phyloP scores from a whole-genome alignment of 2,888 invertebrate species.

The Halictus quadricinctus region DNA sequence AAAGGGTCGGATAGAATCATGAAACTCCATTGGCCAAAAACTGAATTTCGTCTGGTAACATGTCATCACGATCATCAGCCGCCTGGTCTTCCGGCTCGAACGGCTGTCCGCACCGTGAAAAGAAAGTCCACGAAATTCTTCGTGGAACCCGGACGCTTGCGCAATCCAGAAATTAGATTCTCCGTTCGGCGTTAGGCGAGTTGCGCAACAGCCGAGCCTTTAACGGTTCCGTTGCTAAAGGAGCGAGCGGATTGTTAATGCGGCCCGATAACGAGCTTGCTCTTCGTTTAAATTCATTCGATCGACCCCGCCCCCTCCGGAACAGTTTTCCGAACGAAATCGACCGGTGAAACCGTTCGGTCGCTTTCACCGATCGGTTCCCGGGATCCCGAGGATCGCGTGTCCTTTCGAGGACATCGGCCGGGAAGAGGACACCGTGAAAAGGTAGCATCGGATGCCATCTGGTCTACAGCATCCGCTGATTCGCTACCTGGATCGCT shows the following conservation, averaged over 20 bases:
- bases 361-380: conserved; percentile 12
- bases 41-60: not conserved
- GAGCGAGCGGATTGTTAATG: conserved; percentile 49
- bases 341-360: conserved; percentile 13
- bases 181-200: conserved; percentile 45
- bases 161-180: conserved; percentile 69
- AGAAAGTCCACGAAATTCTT: conserved; percentile 60
- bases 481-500: conserved; percentile 59
- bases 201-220: conserved; percentile 62
- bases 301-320: not conserved
- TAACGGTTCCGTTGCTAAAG: conserved; percentile 44
- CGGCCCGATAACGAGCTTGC: conserved; percentile 35
- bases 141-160: conserved; percentile 41
- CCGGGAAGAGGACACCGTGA: conserved; percentile 8
- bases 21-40: not conserved
- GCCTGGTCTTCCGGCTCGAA: not conserved
- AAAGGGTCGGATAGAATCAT: no score
- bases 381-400: not conserved
- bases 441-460: conserved; percentile 42
- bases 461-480: conserved; percentile 46
- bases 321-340: conserved; percentile 22
- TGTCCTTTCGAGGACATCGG: not conserved
- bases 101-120: conserved; percentile 31
- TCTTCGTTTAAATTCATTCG: conserved; percentile 33
- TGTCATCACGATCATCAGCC: not conserved